Base-by-base conservation (phyloP, 2,888 invertebrate species). In the Harpalus rufipes region DNA sequence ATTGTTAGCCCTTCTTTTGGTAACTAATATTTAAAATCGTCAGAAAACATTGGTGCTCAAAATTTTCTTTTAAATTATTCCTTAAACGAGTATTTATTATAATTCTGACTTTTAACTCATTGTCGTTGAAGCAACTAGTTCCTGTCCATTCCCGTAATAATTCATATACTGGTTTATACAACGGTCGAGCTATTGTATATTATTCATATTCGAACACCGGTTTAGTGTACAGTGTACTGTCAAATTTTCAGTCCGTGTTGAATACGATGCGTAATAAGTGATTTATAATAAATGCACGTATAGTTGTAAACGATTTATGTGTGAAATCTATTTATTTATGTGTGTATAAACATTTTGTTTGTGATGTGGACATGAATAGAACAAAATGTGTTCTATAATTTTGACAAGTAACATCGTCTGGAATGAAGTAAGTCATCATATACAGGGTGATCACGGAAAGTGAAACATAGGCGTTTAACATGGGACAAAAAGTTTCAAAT, bases 241-340 rank as follows among this genome's bases (percentile, higher is more conserved):
- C 44, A 51, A 51, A 51, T 51, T 51, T 51, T 51, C 44, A 12
- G 44, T 51, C 2, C 1, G 0, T 51, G 44, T 51, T 32, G 44
- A 51, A 51, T 51, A 51, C 44, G 44, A 8, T 7, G 12, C 12
- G 44, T 51, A 51, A 51, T 51, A 51, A 12, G 12, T 51, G 44
- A 51, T 51, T 51, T 51, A 51, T 10, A 51, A 12, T 51, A 12
- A 51, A 51, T 51, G 44, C 1, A 12, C 12, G 44, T 51, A 51
- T 51, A 51, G 44, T 51, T 51, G 12, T 51, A 4, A 51, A 10
- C 7, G 12, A 51, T 51, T 51, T 51, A 51, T 12, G 44, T 51
- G 44, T 51, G 44, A 51, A 51, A 51, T 51, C 44, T 10, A 51
- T 51, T 51, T 51, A 51, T 51, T 51, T 51, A 44, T 44, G 44